Evolutionary conservation across 2,797 vertebrate species (phyloP), one percentile per base, ranked within the genome.

Genomic region (Geotrypetes seraphini): DNA sequence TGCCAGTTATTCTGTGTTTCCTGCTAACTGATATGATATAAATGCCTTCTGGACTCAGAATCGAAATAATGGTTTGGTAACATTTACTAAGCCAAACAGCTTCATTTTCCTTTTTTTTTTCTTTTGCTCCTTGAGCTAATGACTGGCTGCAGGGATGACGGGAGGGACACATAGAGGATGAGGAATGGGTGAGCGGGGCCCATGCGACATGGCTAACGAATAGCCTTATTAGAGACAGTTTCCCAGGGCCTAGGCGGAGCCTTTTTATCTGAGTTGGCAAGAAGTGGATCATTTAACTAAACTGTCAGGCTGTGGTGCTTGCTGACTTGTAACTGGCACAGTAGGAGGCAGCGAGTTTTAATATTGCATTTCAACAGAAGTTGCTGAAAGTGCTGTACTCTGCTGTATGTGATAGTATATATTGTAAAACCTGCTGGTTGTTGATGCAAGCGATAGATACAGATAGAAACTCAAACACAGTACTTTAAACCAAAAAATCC

Each of bases 171-270:
- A 65, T 53, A 52, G 57, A 57, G 53, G 47, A 68, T 79, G 71
- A 83, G 73, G 57, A 63, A 83, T 79, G 61, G 65, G 63, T 56
- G 42, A 53, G 58, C 66, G 53, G 58, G 57, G 50, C 60, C 64
- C 1, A 1, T 44, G 51, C 14, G 63, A 81, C 69, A 34, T 11
- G n/a, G 60, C 53, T 79, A 81, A 85, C 43, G 21, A 65, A 81
- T 81, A 63, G 69, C 69, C 77, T 85, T 79, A 81, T 84, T 83
- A 84, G 63, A 71, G 60, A 69, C 57, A 55, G 58, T 79, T 81
- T 79, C 73, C 68, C 50, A 70, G 55, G 72, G 73, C 69, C 64
- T 78, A 67, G 79, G 64, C 68, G 60, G 63, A 71, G 53, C 55
- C 57, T 73, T 73, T 83, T 76, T 67, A 53, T 78, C 78, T 69